phyloP scores from a whole-genome alignment of 1,140 invertebrate species.

The Mesaphorura yosii region DNA sequence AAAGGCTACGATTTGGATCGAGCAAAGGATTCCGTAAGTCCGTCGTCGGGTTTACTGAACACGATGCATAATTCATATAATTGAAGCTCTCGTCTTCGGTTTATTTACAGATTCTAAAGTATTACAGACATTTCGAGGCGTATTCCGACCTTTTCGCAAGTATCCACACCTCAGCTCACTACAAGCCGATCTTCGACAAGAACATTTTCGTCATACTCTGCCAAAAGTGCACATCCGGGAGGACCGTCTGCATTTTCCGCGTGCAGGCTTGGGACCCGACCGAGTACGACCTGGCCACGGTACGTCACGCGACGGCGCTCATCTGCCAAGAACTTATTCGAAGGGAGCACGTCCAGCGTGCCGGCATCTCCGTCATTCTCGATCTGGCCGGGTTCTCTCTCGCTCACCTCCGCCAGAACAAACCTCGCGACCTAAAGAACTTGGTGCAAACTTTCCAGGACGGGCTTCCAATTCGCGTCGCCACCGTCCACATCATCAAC shows the following conservation, averaged over 20 bases:
- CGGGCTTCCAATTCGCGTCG: background rate
- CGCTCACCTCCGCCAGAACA: background rate
- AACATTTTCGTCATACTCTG: background rate
- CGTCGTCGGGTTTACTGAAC: no score
- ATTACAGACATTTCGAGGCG: background rate
- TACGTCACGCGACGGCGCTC: background rate
- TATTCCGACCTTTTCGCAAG: background rate
- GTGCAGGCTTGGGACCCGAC: background rate
- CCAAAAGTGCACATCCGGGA: background rate
- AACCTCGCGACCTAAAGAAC: background rate
- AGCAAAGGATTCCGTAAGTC: background rate
- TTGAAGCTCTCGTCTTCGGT: no score
- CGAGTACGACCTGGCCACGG: background rate
- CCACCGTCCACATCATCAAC: slow-evolving; percentile 1
- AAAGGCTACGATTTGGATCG: background rate
- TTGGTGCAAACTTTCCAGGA: slow-evolving; percentile 1
- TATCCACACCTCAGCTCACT: background rate
- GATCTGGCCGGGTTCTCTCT: background rate
- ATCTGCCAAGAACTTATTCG: background rate
- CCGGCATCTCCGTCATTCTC: background rate
- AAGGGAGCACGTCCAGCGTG: background rate
- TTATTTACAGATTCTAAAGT: no score
- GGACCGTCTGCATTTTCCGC: background rate
- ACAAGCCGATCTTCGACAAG: background rate
- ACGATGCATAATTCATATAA: no score